Base-by-base conservation (phyloP, 1,140 invertebrate species). In the Diuraphis noxia region DNA sequence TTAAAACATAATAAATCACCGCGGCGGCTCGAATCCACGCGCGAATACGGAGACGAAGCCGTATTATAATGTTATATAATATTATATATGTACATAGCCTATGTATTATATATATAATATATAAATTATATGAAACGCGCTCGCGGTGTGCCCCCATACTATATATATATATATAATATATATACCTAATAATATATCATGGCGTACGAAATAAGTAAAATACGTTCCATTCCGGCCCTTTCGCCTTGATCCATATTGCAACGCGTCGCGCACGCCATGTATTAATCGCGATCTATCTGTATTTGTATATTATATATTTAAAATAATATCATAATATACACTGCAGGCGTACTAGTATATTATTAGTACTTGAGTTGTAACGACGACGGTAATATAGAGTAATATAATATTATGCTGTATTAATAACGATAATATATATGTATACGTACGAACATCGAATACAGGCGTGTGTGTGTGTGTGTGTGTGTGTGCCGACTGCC, bases 1-100 rank as follows among this genome's bases (percentile, higher is more conserved):
- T 89, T 82, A 91, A 91, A 91, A 82, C 89, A 82, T 81, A 79
- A 91, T 91, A 91, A 91, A 91, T 91, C 89, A 82, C 43, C 34
- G 34, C 25, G 86, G 34, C 25, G 52, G 23, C 86, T 86, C 19
- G 19, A 46, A 38, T 46, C n/a, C 30, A 7, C 30, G 56, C 56
- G 82, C 46, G 21, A 49, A 49, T 49, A 17, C 25, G 41, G 30
- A 84, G 40, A 43, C 40, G 30, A 85, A 49, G 43, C 23, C 34
- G 40, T 30, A 43, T 38, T 40, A 81, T 25, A 25, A 81, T 81
- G 40, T 81, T 81, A 81, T 81, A 40, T 81, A 81, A 38, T 40
- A 81, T 2, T 10, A 30, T 52, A 25, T 52, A 49, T 21, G 19
- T 2, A 21, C 23, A 23, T 56, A 56, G n/a, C 43, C 13, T 46